Conservation (phyloP, 2,797 vertebrate species). For the Sebastes cheni region DNA sequence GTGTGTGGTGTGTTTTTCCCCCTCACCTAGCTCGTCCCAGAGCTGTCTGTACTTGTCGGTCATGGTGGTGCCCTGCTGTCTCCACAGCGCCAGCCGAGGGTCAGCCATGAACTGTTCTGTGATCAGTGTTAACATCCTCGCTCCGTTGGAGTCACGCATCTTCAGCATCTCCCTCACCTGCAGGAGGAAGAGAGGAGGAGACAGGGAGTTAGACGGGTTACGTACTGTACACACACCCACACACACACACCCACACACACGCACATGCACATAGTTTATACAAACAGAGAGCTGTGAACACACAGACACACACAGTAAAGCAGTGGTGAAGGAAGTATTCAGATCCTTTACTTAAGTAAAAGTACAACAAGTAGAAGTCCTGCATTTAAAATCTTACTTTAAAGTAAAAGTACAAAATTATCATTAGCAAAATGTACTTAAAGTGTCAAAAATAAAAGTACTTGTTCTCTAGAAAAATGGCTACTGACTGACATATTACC, state of each 20-base stretch:
- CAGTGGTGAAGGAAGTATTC: too few relatives aligned
- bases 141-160: conserved; percentile 98
- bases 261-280: conserved; percentile 1
- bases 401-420: too few relatives aligned
- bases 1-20: not conserved
- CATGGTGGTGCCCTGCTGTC: conserved; percentile 98
- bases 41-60: conserved; percentile 99
- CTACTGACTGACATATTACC: too few relatives aligned
- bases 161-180: conserved; percentile 99
- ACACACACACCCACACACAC: not conserved
- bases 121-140: conserved; percentile 98
- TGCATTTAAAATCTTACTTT: too few relatives aligned
- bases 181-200: conserved; percentile 27
- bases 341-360: too few relatives aligned
- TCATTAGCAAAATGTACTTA: too few relatives aligned
- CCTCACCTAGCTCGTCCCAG: conserved; percentile 98
- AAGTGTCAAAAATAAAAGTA: too few relatives aligned
- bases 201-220: not conserved
- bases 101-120: conserved; percentile 99
- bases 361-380: too few relatives aligned
- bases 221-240: not conserved
- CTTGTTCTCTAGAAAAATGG: too few relatives aligned
- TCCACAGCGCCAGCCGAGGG: conserved; percentile 95
- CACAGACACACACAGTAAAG: not conserved
- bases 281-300: not conserved